Evolutionary conservation across 2,888 invertebrate species (phyloP).

Genomic region (Gymnosoma rotundatum): DNA sequence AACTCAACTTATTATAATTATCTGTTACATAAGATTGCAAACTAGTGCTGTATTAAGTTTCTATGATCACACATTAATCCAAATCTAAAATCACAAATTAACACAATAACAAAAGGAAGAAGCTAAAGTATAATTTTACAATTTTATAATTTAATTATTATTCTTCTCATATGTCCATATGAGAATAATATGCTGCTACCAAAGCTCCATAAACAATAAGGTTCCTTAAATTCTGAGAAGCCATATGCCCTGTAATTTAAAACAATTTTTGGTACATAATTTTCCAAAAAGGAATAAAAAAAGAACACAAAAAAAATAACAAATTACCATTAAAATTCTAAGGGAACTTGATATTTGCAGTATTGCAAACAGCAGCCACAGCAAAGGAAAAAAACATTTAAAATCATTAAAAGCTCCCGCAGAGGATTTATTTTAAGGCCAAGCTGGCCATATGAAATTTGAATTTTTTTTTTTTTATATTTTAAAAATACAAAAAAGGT

Average conservation of each 20-base stretch:
- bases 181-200: neutral
- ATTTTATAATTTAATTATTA: slow-evolving; percentile 28
- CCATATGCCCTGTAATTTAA: slow-evolving; percentile 58
- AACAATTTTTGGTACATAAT: slow-evolving; percentile 57
- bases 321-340: slow-evolving; percentile 8
- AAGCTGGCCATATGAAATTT: neutral
- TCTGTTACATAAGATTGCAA: neutral
- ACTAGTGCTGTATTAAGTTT: neutral
- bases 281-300: slow-evolving; percentile 35
- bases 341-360: slow-evolving; percentile 44
- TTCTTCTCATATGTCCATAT: slow-evolving; percentile 19
- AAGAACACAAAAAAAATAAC: neutral
- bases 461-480: neutral
- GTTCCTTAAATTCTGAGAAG: slow-evolving; percentile 61
- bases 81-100: neutral
- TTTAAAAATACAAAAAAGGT: neutral
- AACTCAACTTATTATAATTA: no score
- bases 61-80: neutral
- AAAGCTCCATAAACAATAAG: neutral
- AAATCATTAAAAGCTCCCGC: slow-evolving; percentile 34
- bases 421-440: neutral
- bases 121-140: slow-evolving; percentile 27
- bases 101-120: neutral
- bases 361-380: slow-evolving; percentile 9
- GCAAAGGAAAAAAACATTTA: slow-evolving; percentile 13